Base-by-base conservation (phyloP, 2,113 vertebrate species). In the Hypocryptadius cinnamomeus region DNA sequence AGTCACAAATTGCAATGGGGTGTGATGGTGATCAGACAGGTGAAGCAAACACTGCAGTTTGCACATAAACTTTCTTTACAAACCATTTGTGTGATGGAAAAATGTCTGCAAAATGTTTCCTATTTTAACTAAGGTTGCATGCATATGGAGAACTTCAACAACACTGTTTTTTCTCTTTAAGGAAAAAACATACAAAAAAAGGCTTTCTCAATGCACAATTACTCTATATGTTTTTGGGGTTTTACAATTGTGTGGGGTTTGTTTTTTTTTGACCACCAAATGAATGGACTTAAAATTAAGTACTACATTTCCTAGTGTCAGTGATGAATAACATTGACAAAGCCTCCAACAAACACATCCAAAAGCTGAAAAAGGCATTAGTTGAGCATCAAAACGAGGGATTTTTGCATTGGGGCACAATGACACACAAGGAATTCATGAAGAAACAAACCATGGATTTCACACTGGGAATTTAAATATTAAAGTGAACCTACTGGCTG, bases 401-500 rank as follows among this genome's bases (percentile, higher is more conserved):
- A 74, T 83, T 86, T 89, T 82, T 80, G 19, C 25, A 14, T 3
- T 60, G 56, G 25, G 35, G 69, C 19, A 22, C 10, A 5, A 66
- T 1, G 68, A 50, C 13, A 92, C 15, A 30, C 18, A 33, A 60
- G 78, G 42, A 47, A 48, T 45, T 90, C 3, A 89, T 73, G 80
- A 47, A 96, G 64, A 92, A 39, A 95, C 72, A 86, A 92, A 87
- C 39, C 81, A 96, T 6, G 78, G 81, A 83, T 69, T 76, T 95
- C 82, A 93, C 27, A 95, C 3, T 81, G 86, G 50, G 20, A 84
- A 54, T 79, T 86, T 15, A 85, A 56, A 80, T 69, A 93, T 71
- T 79, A 97, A 97, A 94, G 63, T 91, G 93, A 87, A 94, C 96
- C 95, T 92, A 94, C 92, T 94, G 85, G 96, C 90, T 89, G 97